Conservation (phyloP, 2,797 vertebrate genomes). For the Falco peregrinus region DNA sequence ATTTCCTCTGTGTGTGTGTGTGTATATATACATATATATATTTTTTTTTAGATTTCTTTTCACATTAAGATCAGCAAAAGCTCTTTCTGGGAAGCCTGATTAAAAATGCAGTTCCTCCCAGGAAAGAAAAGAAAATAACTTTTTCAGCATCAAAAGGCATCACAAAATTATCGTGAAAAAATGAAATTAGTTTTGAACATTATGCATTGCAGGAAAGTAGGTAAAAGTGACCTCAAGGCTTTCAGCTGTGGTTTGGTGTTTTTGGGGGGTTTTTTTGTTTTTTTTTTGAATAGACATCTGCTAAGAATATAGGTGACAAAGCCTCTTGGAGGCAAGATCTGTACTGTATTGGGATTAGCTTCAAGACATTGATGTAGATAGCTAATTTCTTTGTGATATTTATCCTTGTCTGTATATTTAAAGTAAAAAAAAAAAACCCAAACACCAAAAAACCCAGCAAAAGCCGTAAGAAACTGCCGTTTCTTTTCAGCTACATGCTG, state of each 20-base stretch:
- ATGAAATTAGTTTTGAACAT: conserved; percentile 28
- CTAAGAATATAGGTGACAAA: neutral
- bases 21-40: too few species aligned
- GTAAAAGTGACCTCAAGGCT: neutral
- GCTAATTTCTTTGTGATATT: neutral
- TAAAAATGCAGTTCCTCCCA: conserved; percentile 59
- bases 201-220: neutral
- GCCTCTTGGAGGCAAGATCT: neutral
- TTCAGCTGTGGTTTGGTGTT: neutral
- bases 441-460: neutral
- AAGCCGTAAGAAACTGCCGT: neutral
- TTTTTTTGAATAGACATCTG: neutral
- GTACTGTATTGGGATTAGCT: neutral
- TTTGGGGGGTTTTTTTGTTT: neutral
- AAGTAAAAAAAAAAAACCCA: neutral
- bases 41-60: conserved; percentile 28
- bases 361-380: neutral
- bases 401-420: neutral
- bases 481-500: neutral
- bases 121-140: conserved; percentile 44
- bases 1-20: neutral
- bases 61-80: conserved; percentile 46
- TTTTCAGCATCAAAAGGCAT: conserved; percentile 41
- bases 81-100: conserved; percentile 47
- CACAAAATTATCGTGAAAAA: conserved; percentile 19